Base-by-base conservation (phyloP, 2,888 invertebrate species). In the Crossocerus cetratus region DNA sequence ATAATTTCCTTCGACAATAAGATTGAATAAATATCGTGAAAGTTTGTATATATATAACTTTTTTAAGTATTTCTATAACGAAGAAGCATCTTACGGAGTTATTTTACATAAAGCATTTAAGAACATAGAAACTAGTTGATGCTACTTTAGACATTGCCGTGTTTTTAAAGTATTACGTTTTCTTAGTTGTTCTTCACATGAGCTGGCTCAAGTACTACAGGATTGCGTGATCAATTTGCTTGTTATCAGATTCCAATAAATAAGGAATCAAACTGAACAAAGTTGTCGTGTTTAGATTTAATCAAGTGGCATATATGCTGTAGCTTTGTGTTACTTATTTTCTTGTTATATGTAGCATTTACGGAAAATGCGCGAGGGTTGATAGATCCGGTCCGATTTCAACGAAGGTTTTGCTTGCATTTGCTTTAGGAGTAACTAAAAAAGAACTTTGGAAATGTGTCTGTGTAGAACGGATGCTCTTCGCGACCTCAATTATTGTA, bases 401-500 rank as follows among this genome's bases (percentile, higher is more conserved):
- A 32, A 32, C 32, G 11, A 32, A 32, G 32, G 32, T 32, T 32
- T 32, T 3, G 32, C 32, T 32, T 32, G 32, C 8, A 32, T 32
- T 32, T 32, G 5, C 11, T 32, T 4, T 32, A 32, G 8, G 11
- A 32, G 32, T 32, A 32, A 32, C 8, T 32, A 32, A 32, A 32
- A 32, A 11, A 32, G 32, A 18, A 55, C 49, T 3, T 32, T 45
- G 58, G 43, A 55, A 18, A 32, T 56, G 21, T 21, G 13, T 45
- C 21, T 43, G 45, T 59, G 3, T 20, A 11, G 64, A 14, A 14
- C n/a, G 23, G 45, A 21, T 66, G 16, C 45, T 20, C 54, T 45
- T 53, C 16, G 5, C 54, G 63, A 60, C 62, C 57, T 69, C 64
- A 66, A 68, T 45, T 55, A 62, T 14, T 56, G 43, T 55, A 59